phyloP scores from a whole-genome alignment of 2,113 vertebrate genomes.

The Psittacus erithacus region DNA sequence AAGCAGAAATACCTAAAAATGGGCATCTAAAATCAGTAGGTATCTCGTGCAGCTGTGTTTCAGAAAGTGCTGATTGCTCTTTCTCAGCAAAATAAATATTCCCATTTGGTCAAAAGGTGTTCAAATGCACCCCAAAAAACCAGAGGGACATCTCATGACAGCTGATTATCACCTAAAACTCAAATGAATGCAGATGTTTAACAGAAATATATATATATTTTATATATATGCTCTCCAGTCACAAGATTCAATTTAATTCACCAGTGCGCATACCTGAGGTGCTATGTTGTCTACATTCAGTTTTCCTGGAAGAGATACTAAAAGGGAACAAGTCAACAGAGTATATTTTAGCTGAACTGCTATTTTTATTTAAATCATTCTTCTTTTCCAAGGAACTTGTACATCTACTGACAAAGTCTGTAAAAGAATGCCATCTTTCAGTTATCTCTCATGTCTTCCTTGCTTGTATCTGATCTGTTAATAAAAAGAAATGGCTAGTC shows the following conservation, averaged over 20 bases:
- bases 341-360: conserved; percentile 9
- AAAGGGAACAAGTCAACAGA: conserved; percentile 36
- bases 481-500: conserved; percentile 38
- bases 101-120: not conserved
- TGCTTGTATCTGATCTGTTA: conserved; percentile 83
- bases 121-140: not conserved
- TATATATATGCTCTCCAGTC: not conserved
- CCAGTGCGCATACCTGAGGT: conserved; percentile 31
- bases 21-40: not conserved
- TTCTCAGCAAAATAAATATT: conserved; percentile 22
- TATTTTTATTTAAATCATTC: conserved; percentile 25
- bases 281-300: conserved; percentile 57
- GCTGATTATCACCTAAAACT: not conserved
- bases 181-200: conserved; percentile 43
- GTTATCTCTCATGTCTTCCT: conserved; percentile 79
- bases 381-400: conserved; percentile 8
- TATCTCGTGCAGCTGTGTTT: not conserved
- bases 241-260: conserved; percentile 36
- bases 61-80: not conserved
- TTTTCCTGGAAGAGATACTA: conserved; percentile 53
- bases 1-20: not conserved
- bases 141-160: not conserved
- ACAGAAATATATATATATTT: not conserved
- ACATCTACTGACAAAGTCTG: conserved; percentile 19
- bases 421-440: not conserved